Conservation (phyloP, 2,113 vertebrate species). For the Sterna hirundo region DNA sequence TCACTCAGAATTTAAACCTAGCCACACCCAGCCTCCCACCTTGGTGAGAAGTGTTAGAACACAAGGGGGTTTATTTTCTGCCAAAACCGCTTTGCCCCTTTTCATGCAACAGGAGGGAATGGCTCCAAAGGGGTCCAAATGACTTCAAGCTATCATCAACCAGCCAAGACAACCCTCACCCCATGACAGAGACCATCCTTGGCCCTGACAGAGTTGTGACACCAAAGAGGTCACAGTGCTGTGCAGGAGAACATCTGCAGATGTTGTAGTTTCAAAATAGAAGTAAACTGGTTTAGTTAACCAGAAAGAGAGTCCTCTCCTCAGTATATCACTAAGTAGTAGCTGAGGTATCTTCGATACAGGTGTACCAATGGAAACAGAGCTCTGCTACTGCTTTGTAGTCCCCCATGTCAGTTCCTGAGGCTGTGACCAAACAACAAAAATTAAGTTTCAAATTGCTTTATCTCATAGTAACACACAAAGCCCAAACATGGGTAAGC, state of each 20-base stretch:
- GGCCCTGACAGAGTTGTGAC: accelerated
- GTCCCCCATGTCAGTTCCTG: no score
- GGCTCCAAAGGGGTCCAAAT: neutral
- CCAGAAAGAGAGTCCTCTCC: neutral
- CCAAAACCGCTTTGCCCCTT: no score
- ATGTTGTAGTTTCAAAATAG: neutral
- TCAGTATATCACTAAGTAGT: neutral
- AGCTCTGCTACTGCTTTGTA: neutral
- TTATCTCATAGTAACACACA: neutral
- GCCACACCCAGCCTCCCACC: no score
- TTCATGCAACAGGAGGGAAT: no score
- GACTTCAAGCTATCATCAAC: neutral
- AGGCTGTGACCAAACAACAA: neutral
- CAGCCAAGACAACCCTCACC: neutral
- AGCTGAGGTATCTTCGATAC: neutral
- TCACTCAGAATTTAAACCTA: no score
- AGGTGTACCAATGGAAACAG: neutral
- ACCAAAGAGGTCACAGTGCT: neutral
- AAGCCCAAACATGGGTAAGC: neutral
- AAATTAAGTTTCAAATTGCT: neutral
- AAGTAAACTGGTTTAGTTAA: neutral
- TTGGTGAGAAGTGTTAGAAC: no score
- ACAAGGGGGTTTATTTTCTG: no score
- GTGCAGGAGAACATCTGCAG: neutral
- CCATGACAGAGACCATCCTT: neutral